Conservation (phyloP, 2,797 vertebrate genomes). For the Macropus fuliginosus region DNA sequence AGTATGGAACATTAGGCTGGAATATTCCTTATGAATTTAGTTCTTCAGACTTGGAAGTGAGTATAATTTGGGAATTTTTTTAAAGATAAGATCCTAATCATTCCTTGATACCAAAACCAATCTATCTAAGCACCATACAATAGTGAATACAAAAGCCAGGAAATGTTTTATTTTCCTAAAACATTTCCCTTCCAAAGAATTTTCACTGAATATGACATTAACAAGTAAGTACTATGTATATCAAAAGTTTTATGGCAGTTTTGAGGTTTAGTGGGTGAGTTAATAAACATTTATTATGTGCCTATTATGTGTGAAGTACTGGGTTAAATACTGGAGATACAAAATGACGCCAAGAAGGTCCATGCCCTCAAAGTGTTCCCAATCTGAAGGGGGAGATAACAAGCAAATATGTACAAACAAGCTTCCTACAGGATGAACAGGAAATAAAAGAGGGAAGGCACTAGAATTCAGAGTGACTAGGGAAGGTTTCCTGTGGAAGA, state of each 20-base stretch:
- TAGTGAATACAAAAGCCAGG: background rate
- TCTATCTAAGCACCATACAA: background rate
- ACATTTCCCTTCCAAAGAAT: background rate
- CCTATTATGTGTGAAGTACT: background rate
- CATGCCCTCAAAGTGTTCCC: background rate
- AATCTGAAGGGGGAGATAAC: background rate
- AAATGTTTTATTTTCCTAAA: background rate
- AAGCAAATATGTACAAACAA: background rate
- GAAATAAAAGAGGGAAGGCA: background rate
- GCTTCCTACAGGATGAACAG: background rate
- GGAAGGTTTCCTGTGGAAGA: background rate
- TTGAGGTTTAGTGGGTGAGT: background rate
- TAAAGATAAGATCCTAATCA: background rate
- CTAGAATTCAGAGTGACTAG: background rate
- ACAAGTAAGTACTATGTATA: background rate
- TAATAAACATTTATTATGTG: background rate
- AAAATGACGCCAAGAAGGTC: background rate
- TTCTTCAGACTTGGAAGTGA: constrained; percentile 83
- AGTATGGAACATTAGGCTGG: constrained; percentile 83
- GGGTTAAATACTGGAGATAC: background rate
- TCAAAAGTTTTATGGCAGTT: background rate
- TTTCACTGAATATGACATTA: background rate
- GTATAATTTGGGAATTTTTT: background rate
- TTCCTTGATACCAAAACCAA: background rate
- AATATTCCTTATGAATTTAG: constrained; percentile 82